Percentiles rank a stretch among this genome's conserved stretches.
Conservation (phyloP, 37 sponge, comb jelly and placozoan genomes). For the Cladorhizidae sp. region DNA sequence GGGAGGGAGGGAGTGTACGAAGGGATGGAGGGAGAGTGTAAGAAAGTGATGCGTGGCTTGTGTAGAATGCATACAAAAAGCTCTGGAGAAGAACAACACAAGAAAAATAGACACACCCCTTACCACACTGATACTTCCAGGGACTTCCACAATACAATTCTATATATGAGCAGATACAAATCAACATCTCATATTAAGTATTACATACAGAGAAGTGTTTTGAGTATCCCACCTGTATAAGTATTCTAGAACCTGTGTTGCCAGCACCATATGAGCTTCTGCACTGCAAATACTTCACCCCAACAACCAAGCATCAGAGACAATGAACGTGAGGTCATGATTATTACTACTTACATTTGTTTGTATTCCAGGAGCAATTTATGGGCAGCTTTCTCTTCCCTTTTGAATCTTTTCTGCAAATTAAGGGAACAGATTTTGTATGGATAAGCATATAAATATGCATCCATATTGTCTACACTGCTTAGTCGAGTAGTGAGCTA, state of each 20-base stretch:
- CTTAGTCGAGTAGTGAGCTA: too few relatives aligned
- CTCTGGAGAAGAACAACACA: neutral
- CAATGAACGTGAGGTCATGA: neutral
- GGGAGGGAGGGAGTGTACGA: too few relatives aligned
- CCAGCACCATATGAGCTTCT: neutral
- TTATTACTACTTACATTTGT: slow-evolving; percentile 8
- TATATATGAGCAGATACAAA: neutral
- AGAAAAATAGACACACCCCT: slow-evolving; percentile 7
- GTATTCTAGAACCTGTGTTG: slow-evolving; percentile 10
- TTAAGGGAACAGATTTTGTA: too few relatives aligned
- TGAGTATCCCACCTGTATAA: slow-evolving; percentile 17
- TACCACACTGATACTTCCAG: slow-evolving; percentile 47
- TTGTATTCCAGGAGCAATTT: slow-evolving; percentile 18
- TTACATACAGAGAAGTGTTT: neutral
- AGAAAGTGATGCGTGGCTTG: too few relatives aligned
- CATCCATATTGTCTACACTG: too few relatives aligned
- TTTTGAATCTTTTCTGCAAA: slow-evolving; percentile 4
- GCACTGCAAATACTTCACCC: slow-evolving; percentile 15
- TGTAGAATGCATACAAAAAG: neutral
- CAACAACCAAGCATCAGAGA: neutral
- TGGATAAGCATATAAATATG: too few relatives aligned
- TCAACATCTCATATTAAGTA: neutral
- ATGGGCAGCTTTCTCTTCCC: slow-evolving; percentile 23
- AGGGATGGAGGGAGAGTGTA: too few relatives aligned
- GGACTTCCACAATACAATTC: slow-evolving; percentile 37